Base-by-base conservation (phyloP, 2,888 invertebrate species). In the Caradrina clavipalpis region DNA sequence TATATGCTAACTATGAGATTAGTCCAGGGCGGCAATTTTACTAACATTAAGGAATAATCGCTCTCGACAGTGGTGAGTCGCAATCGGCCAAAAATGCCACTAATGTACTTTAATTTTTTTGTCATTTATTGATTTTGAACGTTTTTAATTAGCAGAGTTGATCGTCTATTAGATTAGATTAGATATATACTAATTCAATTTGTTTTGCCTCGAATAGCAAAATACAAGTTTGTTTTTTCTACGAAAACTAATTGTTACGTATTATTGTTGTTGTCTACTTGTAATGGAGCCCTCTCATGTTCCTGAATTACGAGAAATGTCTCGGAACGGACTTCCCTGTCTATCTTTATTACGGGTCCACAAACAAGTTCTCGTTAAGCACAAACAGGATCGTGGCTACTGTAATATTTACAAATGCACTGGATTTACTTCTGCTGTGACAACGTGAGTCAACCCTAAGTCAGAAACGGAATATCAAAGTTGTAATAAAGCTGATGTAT, bases 401-500 rank as follows among this genome's bases (percentile, higher is more conserved):
- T 78, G 45, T 65, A 77, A 73, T 77, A 78, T 78, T 77, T 56
- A 73, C 67, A 53, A 76, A 60, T 77, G 64, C 57, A 65, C 65
- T 65, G 54, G 22, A 51, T 70, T 65, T 51, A 54, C 39, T 61
- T 53, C 19, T 64, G 39, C 53, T 42, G 53, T 66, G 74, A 55
- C 54, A 67, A 70, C 59, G 39, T 62, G 54, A 26, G 60, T 60
- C 67, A 73, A 67, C 70, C 61, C 59, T 67, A 70, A 66, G 58
- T 72, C 80, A 73, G 64, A 82, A 81, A 78, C 65, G 61, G 66
- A 76, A 79, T 75, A 81, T 76, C 78, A 75, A 72, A 80, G 71
- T 76, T 50, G 70, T 60, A 69, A 82, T 76, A 82, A 73, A 69
- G 63, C 68, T 68, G 55, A 78, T 81, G 69, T 67, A 51, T 70